Conservation (phyloP, 2,113 vertebrate genomes). For the Mohoua ochrocephala region DNA sequence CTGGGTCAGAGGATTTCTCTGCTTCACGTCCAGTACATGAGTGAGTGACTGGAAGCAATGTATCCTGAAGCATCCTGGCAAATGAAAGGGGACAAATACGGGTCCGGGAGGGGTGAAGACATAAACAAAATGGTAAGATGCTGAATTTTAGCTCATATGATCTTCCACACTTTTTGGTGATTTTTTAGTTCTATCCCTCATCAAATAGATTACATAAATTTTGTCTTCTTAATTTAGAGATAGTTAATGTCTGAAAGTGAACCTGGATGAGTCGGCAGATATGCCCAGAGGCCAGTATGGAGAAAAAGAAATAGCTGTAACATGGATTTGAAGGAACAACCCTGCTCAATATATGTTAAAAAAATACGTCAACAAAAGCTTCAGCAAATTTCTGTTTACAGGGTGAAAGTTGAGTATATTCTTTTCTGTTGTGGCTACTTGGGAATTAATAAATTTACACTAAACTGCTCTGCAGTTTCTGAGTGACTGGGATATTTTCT, state of each 20-base stretch:
- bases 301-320: neutral
- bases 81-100: neutral
- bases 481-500: neutral
- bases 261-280: neutral
- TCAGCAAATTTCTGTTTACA: neutral
- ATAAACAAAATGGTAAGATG: neutral
- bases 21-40: accelerated
- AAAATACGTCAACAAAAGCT: neutral
- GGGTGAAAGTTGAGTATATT: neutral
- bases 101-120: neutral
- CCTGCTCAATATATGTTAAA: neutral
- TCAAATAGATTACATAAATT: neutral
- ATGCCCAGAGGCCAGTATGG: neutral
- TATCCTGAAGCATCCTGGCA: neutral
- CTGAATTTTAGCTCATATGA: neutral
- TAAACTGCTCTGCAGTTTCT: neutral
- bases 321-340: neutral
- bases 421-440: neutral
- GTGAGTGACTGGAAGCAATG: neutral
- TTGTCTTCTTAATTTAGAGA: neutral
- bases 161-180: accelerated
- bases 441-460: neutral
- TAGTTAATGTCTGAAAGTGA: neutral
- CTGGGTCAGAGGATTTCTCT: neutral
- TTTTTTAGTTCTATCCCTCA: neutral